phyloP scores from a whole-genome alignment of 1,140 invertebrate genomes.

The Diabrotica virgifera region DNA sequence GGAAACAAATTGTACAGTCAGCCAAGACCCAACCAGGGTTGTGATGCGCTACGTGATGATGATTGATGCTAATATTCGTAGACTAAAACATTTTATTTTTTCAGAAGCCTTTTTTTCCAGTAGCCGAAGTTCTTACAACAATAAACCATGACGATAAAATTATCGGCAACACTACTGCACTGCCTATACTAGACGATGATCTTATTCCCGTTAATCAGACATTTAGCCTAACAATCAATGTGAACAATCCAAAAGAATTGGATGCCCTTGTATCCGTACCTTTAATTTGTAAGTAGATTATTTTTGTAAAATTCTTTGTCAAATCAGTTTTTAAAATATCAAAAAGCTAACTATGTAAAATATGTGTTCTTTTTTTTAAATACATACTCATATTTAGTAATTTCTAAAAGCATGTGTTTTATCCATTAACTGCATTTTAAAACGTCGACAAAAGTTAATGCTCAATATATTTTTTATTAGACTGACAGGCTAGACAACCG shows the following conservation, averaged over 20 bases:
- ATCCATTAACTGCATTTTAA: no score
- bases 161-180: conserved; percentile 20
- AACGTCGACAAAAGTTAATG: no score
- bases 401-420: no score
- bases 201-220: conserved; percentile 19
- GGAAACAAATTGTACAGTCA: no score
- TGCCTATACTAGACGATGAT: conserved; percentile 25
- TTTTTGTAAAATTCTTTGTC: no score
- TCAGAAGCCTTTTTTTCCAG: conserved; percentile 24
- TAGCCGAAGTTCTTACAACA: conserved; percentile 25
- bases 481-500: neutral
- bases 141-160: conserved; percentile 22
- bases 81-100: neutral
- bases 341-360: no score
- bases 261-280: conserved; percentile 25
- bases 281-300: neutral
- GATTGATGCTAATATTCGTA: no score
- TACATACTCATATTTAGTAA: no score
- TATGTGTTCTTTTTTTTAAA: no score
- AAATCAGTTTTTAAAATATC: no score
- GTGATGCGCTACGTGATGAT: neutral
- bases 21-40: no score
- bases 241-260: conserved; percentile 22
- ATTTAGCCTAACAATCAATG: conserved; percentile 25
- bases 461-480: neutral